phyloP scores from a whole-genome alignment of 2,888 invertebrate species.

The Lithophane semibrunnea region DNA sequence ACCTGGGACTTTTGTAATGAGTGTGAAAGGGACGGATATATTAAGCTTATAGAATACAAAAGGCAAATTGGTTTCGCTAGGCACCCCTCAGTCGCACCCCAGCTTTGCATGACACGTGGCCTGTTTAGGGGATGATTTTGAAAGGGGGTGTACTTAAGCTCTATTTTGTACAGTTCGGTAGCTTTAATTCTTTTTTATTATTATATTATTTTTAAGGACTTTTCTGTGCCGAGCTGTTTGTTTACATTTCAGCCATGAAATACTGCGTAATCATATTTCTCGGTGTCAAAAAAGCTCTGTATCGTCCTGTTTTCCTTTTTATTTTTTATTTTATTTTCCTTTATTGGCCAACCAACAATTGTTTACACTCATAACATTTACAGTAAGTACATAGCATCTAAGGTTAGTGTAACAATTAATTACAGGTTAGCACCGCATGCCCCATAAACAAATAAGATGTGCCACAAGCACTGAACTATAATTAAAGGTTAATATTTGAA shows the following conservation, averaged over 20 bases:
- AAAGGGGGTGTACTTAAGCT: conserved; percentile 69
- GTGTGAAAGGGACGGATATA: conserved; percentile 70
- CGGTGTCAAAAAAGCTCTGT: too few species aligned
- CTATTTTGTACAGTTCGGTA: conserved; percentile 59
- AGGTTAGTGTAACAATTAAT: too few species aligned
- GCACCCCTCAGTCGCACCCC: conserved; percentile 80
- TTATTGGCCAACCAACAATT: too few species aligned
- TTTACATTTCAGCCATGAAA: conserved; percentile 26
- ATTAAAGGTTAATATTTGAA: too few species aligned
- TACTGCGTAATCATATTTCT: too few species aligned
- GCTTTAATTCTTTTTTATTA: conserved; percentile 55
- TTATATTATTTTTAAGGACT: conserved; percentile 45
- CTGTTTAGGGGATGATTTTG: conserved; percentile 78
- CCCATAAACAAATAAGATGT: too few species aligned
- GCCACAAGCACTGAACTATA: too few species aligned
- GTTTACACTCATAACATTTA: too few species aligned
- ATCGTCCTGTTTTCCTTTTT: not conserved
- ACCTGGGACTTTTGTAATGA: conserved; percentile 54
- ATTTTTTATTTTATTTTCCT: too few species aligned
- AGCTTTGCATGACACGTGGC: conserved; percentile 85
- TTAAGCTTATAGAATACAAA: conserved; percentile 79
- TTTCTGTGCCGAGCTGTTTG: conserved; percentile 7
- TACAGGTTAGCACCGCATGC: too few species aligned
- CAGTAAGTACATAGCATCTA: too few species aligned
- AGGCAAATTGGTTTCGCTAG: conserved; percentile 84